Base-by-base conservation (phyloP, 37 sponge, comb jelly and placozoan genomes). In the Sycon ciliatum region DNA sequence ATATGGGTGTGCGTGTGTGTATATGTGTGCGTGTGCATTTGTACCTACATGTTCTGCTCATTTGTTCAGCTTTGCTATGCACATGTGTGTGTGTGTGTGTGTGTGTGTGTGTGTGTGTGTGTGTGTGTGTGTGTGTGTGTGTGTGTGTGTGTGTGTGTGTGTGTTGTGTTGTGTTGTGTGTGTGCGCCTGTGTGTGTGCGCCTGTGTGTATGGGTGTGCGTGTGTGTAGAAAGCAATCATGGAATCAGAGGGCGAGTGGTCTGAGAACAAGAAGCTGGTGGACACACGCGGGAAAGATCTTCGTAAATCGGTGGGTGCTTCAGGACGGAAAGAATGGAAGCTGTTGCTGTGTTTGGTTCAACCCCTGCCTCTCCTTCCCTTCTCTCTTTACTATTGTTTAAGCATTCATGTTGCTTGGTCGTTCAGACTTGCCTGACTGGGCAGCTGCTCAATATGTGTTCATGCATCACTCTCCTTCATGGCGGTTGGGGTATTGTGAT, bases 191-290 rank as follows among this genome's bases (percentile, higher is more conserved):
- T 18, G 53, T 46, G 16, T 20, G 24, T n/a, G 13, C 16, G 32
- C 18, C 11, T n/a, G 13, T 13, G 20, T 18, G 32, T 22, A 62
- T 62, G 11, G 11, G 26, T 26, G 26, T 22, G 32, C 26, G 16
- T 20, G 18, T 62, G 65, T 26, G 16, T 46, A 46, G 67, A 95
- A 95, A 61, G 95, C 95, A 35, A 89, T 95, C 37, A 49, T 85
- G 70, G 95, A 95, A 60, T 79, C 80, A 28, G 95, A 95, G 11
- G 72, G 74, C 27, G 95, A 95, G 36, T 95, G 95, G 95, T 63
- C 90, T 24, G 76, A 86, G 57, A 95, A 95, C 58, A 87, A 82
- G 78, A 89, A 89, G 57, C 78, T 89, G 39, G 75, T 95, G 30
- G 95, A 94, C 77, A 88, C 89, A 3, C 65, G 76, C 16, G 30